Evolutionary conservation across 2,888 invertebrate species (phyloP).

Genomic region (Stegophylla sp.): DNA sequence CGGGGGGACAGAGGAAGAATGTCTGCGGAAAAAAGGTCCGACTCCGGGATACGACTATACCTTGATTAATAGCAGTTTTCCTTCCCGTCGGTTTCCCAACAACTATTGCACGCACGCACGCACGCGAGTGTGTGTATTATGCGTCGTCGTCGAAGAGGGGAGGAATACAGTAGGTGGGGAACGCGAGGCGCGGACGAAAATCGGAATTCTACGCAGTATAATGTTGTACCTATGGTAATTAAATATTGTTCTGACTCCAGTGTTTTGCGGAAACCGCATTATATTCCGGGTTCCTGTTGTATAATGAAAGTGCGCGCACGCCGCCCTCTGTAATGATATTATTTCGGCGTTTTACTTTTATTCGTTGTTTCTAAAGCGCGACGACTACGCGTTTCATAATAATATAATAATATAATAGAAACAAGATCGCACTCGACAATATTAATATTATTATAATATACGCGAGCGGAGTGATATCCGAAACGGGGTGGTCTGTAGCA

Average conservation of each 20-base stretch:
- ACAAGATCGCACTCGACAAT: too few relatives aligned
- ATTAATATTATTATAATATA: too few relatives aligned
- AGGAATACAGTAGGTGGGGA: not conserved
- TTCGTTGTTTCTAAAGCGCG: too few relatives aligned
- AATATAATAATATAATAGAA: too few relatives aligned
- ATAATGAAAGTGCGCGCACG: not conserved
- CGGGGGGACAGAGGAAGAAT: not conserved
- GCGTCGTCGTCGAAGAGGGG: too few relatives aligned
- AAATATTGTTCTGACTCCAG: conserved; percentile 48
- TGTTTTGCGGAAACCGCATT: conserved; percentile 49
- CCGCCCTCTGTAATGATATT: conserved; percentile 1
- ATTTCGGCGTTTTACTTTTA: not conserved
- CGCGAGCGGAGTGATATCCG: too few relatives aligned
- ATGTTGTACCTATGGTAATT: conserved; percentile 48
- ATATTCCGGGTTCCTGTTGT: conserved; percentile 8
- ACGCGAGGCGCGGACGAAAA: conserved; percentile 20
- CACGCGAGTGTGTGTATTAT: not conserved
- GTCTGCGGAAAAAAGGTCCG: conserved; percentile 33
- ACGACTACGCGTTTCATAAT: too few relatives aligned
- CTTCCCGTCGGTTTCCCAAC: conserved; percentile 45
- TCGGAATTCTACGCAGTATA: conserved; percentile 35
- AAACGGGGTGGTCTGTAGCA: too few relatives aligned
- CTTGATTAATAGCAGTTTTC: conserved; percentile 57
- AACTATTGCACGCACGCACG: not conserved
- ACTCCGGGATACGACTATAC: conserved; percentile 30